Evolutionary conservation across 2,888 invertebrate genomes (phyloP), one percentile per base, ranked within the genome.

Genomic region (Lampropteryx suffumata): DNA sequence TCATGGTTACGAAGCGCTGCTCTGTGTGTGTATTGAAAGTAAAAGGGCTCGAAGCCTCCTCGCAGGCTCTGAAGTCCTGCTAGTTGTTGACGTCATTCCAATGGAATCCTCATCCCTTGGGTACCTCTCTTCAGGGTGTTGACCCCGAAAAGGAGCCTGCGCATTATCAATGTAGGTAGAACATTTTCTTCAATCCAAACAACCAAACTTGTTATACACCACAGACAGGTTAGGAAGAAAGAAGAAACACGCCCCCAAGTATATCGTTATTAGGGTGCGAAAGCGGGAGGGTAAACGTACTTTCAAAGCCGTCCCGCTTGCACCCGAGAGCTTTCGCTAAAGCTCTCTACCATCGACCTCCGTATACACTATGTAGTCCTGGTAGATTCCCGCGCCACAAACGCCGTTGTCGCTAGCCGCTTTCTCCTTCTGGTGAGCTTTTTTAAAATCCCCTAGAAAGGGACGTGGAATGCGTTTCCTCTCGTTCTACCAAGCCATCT

Each of bases 11-110:
- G 9, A n/a, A 46, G 17, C 2, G 14, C 35, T 33, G 14, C 11
- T 21, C 7, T 28, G 46, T 56, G 65, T 62, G 57, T 57, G 58
- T 52, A 64, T 58, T 50, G 65, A 73, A 70, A 76, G 71, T 71
- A 73, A 74, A 75, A 77, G 75, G 73, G 72, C 70, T 54, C 62
- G 63, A 50, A 52, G 62, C 57, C 77, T 84, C 84, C 71, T 82
- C 44, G 28, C 30, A 41, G 50, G 52, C 67, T 82, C 76, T 91
- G 86, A 63, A 62, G 62, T 79, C 91, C 91, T 91, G 84, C 58
- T 91, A 85, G 77, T 85, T 91, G 87, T 91, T 92, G 91, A 91
- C 91, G 91, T 91, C 91, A 91, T 87, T 84, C 83, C 82, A 86
- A 87, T 82, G 81, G 83, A 83, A 79, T 80, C 75, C 78, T 80